Evolutionary conservation across 1,140 invertebrate genomes (phyloP).

Genomic region (Drosophila nannoptera): DNA sequence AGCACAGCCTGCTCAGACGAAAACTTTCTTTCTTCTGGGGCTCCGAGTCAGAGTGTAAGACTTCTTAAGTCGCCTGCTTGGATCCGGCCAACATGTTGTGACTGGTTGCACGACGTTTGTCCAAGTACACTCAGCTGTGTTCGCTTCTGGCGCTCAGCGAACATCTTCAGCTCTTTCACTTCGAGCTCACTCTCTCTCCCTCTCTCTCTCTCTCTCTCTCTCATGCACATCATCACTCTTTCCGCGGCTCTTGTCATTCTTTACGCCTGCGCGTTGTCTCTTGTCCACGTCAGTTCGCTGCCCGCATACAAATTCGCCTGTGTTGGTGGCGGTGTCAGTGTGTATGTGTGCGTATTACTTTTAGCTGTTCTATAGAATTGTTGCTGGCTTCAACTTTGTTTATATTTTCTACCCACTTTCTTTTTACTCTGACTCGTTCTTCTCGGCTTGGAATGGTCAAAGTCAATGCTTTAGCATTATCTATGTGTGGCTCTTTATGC

Average conservation of each 20-base stretch:
- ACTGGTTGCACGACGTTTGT: background rate
- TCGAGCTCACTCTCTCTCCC: conserved; percentile 1
- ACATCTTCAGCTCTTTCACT: conserved; percentile 3
- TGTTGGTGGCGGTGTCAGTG: background rate
- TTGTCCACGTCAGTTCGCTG: conserved; percentile 60
- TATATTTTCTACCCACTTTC: conserved; percentile 74
- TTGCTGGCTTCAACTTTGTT: conserved; percentile 60
- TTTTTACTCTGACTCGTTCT: conserved; percentile 54
- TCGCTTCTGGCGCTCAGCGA: conserved; percentile 9
- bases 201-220: background rate
- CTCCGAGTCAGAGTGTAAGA: conserved; percentile 63
- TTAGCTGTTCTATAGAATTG: conserved; percentile 46
- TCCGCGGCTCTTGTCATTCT: conserved; percentile 50
- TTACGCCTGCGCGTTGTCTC: conserved; percentile 59
- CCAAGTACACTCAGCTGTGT: conserved; percentile 13
- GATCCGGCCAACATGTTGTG: conserved; percentile 53
- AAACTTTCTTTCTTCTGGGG: conserved; percentile 78
- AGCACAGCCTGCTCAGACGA: conserved; percentile 62
- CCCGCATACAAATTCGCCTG: conserved; percentile 40
- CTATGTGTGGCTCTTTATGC: conserved; percentile 44
- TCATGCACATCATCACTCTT: too few relatives aligned
- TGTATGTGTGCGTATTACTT: conserved; percentile 14
- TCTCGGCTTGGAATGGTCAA: conserved; percentile 9
- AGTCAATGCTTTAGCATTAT: conserved; percentile 19
- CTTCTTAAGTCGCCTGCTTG: conserved; percentile 70